phyloP scores from a whole-genome alignment of 2,888 invertebrate species.

The Epinotia ramella region DNA sequence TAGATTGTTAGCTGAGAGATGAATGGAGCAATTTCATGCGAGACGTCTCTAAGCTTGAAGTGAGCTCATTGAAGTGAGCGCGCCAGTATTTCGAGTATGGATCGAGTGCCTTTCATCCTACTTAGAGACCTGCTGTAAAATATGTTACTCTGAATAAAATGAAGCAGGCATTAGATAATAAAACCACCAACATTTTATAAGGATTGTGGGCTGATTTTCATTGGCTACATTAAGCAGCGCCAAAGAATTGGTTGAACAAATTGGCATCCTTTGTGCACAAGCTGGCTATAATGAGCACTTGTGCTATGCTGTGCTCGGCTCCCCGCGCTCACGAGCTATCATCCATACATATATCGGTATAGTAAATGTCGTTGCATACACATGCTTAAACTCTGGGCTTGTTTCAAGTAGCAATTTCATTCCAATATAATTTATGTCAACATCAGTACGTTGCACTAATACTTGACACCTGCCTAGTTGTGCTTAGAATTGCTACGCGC shows the following conservation, averaged over 20 bases:
- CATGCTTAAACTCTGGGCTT: background rate
- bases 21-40: background rate
- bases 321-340: background rate
- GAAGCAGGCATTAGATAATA: too few relatives aligned
- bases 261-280: background rate
- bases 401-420: background rate
- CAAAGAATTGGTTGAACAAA: too few relatives aligned
- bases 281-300: slow-evolving; percentile 1
- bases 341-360: background rate
- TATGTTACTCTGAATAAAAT: too few relatives aligned
- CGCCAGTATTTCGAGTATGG: background rate
- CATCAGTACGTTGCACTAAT: background rate
- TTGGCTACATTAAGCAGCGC: too few relatives aligned
- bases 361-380: background rate
- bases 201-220: too few relatives aligned
- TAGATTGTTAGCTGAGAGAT: background rate
- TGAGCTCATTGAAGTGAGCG: background rate
- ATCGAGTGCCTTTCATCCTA: background rate
- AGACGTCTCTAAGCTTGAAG: background rate
- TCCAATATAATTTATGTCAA: background rate
- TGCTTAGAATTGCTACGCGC: too few relatives aligned
- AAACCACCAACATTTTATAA: too few relatives aligned
- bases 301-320: background rate
- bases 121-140: too few relatives aligned
- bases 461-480: too few relatives aligned